Evolutionary conservation across 2,113 vertebrate genomes (phyloP), one percentile per base, ranked within the genome.

Genomic region (Acinonyx jubatus): DNA sequence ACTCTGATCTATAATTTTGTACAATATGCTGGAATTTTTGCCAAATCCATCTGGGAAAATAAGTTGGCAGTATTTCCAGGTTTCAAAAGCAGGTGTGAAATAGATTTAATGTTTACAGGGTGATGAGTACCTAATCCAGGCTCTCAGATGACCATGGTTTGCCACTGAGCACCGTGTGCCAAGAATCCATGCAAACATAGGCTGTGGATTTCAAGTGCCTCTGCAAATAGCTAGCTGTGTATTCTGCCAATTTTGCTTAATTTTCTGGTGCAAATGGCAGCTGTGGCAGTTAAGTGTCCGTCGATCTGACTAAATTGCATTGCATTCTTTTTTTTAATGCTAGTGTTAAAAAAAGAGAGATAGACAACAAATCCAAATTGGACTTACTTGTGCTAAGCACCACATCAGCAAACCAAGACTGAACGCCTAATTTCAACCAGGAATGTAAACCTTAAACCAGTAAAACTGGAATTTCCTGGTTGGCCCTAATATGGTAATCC

Each of bases 211-310:
- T 92, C 81, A 73, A 85, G 69, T 88, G 76, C 48, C 61, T 96
- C 91, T 94, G 71, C 94, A 97, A 97, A 97, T 83, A 97, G 45
- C 96, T 95, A 8, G 50, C 82, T 95, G 66, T 91, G 36, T 83
- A 91, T 94, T 89, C 97, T 97, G 96, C 93, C 91, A 97, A 97
- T 95, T 97, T 93, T 90, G 78, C 76, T 94, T 96, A 83, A 76
- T 97, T 97, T 97, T 96, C 91, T 94, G 89, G 83, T 86, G 55
- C 91, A 97, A 97, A 94, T 80, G 96, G 82, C 91, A 97, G 89
- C 82, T 95, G 89, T 96, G 69, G 83, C 91, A 91, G 90, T 89
- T 89, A 94, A 95, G 73, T 89, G 89, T 94, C 91, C 92, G n/a
- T 61, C 36, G 83, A 79, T 93, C 90, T 82, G 16, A 97, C 52